Percentiles rank a stretch among this genome's conserved stretches.
phyloP scores from a whole-genome alignment of 2,888 invertebrate genomes.

The Clitarchus hookeri region DNA sequence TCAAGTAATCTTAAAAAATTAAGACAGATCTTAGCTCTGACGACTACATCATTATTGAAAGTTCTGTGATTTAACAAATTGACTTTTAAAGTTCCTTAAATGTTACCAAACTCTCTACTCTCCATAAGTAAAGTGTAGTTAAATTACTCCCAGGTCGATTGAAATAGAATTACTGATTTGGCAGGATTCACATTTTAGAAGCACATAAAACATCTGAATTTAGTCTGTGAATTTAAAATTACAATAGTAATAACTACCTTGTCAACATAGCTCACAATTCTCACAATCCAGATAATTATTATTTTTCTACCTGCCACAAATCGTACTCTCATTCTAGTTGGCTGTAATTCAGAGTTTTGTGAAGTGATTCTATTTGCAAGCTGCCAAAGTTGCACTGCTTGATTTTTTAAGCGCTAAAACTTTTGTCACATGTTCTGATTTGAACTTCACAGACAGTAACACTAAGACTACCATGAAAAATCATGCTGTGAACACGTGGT shows the following conservation, averaged over 20 bases:
- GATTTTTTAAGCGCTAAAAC: background rate
- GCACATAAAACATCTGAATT: background rate
- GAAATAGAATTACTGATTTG: background rate
- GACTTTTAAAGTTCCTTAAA: background rate
- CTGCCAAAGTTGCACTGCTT: background rate
- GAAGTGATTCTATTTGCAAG: background rate
- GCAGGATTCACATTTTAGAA: background rate
- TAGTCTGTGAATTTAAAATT: background rate
- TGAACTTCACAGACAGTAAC: background rate
- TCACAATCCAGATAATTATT: background rate
- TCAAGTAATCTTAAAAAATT: background rate
- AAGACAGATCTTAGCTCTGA: no score
- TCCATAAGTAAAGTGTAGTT: background rate
- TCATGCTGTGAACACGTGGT: background rate
- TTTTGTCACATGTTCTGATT: background rate
- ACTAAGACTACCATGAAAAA: background rate
- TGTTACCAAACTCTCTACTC: background rate
- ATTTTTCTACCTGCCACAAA: background rate
- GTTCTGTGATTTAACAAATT: background rate
- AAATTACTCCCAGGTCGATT: background rate
- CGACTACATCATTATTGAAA: background rate
- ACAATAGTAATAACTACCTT: background rate
- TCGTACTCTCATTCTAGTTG: background rate
- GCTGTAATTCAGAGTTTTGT: background rate
- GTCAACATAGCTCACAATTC: background rate